A percentile compares a stretch with the other conserved stretches of the same genome.
Evolutionary conservation across 2,888 invertebrate genomes (phyloP).

Genomic region (Diogma glabrata): DNA sequence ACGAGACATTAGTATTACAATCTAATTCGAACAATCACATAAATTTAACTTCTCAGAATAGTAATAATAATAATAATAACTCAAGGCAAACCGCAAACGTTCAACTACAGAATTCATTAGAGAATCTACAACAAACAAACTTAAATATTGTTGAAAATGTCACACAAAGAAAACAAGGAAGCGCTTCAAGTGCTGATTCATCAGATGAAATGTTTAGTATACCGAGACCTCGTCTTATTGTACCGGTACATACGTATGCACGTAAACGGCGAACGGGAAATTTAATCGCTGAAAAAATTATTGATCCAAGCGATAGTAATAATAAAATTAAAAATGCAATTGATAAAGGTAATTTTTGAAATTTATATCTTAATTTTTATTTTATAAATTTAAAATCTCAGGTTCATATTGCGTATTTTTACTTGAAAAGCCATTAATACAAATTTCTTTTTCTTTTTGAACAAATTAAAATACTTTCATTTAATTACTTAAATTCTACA

Average conservation of each 20-base stretch:
- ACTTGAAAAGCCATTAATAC: too few species aligned
- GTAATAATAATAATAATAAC: not conserved
- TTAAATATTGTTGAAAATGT: not conserved
- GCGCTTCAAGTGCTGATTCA: conserved; percentile 24
- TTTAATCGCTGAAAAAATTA: conserved; percentile 39
- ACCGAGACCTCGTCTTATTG: conserved; percentile 74
- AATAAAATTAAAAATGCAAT: too few species aligned
- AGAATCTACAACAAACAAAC: not conserved
- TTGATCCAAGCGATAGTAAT: conserved; percentile 4
- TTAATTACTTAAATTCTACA: too few species aligned
- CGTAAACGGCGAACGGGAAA: conserved; percentile 72
- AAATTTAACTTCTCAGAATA: not conserved
- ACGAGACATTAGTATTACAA: too few species aligned
- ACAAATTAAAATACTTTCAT: too few species aligned
- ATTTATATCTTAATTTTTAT: too few species aligned
- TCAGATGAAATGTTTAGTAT: conserved; percentile 62
- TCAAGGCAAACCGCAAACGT: conserved; percentile 17
- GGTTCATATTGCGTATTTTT: too few species aligned
- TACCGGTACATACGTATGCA: conserved; percentile 80
- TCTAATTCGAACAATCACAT: not conserved
- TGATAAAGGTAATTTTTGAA: too few species aligned
- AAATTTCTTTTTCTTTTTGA: too few species aligned
- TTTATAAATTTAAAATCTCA: too few species aligned
- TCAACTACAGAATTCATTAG: not conserved
- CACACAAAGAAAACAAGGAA: conserved; percentile 20